Percentiles rank a stretch among this genome's conserved stretches.
phyloP scores from a whole-genome alignment of 2,797 vertebrate species.

The Chlorospingus flavigularis region DNA sequence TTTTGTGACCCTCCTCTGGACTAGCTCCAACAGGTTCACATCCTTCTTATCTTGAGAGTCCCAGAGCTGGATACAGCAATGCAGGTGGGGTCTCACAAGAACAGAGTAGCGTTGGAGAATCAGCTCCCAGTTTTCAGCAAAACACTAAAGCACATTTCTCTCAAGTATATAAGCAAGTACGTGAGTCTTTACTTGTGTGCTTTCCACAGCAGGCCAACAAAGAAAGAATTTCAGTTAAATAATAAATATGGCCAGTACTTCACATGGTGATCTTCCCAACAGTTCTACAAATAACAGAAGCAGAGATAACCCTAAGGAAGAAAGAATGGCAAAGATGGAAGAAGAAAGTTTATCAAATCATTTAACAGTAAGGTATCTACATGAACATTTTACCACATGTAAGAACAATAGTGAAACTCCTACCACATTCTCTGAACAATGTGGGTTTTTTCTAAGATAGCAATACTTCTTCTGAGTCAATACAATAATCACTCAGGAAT shows the following conservation, averaged over 20 bases:
- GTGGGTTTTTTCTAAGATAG: slow-evolving; percentile 19
- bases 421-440: slow-evolving; percentile 40
- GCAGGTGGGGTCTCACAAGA: background rate
- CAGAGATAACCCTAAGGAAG: background rate
- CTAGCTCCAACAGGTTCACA: background rate
- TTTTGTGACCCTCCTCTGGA: background rate
- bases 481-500: slow-evolving; percentile 68
- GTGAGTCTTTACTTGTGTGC: background rate
- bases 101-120: background rate
- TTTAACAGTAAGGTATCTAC: slow-evolving; percentile 19
- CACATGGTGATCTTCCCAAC: background rate
- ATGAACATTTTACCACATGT: background rate
- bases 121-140: background rate
- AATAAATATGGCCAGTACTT: background rate
- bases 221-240: background rate
- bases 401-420: slow-evolving; percentile 52
- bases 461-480: slow-evolving; percentile 59
- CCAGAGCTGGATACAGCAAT: background rate
- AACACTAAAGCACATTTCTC: background rate
- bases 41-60: background rate
- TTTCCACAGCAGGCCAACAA: background rate
- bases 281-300: background rate
- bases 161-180: background rate
- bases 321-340: background rate
- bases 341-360: background rate